Base-by-base conservation (phyloP, 2,113 vertebrate species). In the Spizaetus ornatus region DNA sequence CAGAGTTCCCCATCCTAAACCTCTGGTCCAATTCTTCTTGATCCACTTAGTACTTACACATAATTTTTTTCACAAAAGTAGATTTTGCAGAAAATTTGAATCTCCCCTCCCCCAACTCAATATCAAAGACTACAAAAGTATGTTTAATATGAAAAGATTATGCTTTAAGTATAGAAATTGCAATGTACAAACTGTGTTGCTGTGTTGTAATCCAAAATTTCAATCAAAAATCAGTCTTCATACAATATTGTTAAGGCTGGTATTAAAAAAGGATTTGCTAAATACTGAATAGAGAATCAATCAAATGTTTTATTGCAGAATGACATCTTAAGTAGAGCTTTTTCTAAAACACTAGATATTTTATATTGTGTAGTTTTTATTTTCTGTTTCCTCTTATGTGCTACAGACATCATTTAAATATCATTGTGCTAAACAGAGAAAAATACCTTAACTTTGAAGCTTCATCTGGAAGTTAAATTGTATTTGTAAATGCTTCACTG, bases 401-500 rank as follows among this genome's bases (percentile, higher is more conserved):
- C 34, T 91, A 83, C 13, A 90, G 34, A 67, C 32, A 72, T 95
- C 19, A 88, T 92, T 97, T 97, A 97, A 97, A 78, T 93, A 96
- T 88, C 34, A 56, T 94, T 95, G 77, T 95, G 92, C 52, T 90
- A 89, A 96, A 95, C 56, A 76, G n/a, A 94, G 50, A n/a, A 95
- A 95, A 95, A 94, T 77, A 90, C 83, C 73, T 96, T 92, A 95
- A 96, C 94, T 98, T 97, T 96, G 73, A 92, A 96, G 89, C 82
- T 93, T 97, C 76, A 67, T 95, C 82, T 97, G 65, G 85, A 95
- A 97, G 78, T 98, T 97, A 98, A 98, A 98, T 97, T 96, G 86
- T 89, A 96, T 96, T 97, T 96, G 53, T 97, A 96, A 98, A 98
- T 97, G 97, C 98, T 98, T 98, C 97, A 98, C 76, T 96, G 97